A percentile compares a stretch with the other conserved stretches of the same genome.
Conservation (phyloP, 2,888 invertebrate genomes). For the Phortica okadai region DNA sequence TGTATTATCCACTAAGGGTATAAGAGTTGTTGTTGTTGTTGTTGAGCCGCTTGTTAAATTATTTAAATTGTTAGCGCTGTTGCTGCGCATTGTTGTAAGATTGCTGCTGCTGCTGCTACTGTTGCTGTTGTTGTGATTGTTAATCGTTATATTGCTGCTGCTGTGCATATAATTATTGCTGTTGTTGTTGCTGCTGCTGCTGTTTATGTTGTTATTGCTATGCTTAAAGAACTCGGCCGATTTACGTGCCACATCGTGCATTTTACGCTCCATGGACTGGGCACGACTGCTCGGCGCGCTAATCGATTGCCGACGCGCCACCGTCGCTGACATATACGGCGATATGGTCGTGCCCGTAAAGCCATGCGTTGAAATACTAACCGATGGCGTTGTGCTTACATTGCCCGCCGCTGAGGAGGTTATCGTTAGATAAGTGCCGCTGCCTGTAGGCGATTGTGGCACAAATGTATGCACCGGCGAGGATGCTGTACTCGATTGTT, state of each 20-base stretch:
- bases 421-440: constrained; percentile 49
- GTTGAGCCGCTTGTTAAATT: not conserved
- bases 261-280: constrained; percentile 73
- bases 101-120: constrained; percentile 54
- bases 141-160: constrained; percentile 32
- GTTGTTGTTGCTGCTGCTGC: constrained; percentile 33
- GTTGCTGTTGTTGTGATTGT: constrained; percentile 47
- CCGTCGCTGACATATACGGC: constrained; percentile 59
- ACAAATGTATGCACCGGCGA: constrained; percentile 42
- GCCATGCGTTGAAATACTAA: constrained; percentile 60
- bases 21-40: not conserved
- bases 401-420: constrained; percentile 27
- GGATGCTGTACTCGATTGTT: constrained; percentile 53
- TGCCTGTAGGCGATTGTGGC: constrained; percentile 51
- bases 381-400: constrained; percentile 46
- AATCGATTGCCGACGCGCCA: constrained; percentile 62
- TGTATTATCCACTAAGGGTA: not conserved
- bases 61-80: constrained; percentile 28
- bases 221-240: constrained; percentile 67
- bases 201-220: not conserved
- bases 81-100: constrained; percentile 48
- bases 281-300: constrained; percentile 72
- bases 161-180: constrained; percentile 45
- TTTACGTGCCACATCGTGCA: constrained; percentile 62
- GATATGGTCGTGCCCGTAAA: constrained; percentile 61